Percentiles rank a stretch among this genome's conserved stretches.
Conservation (phyloP, 2,113 vertebrate genomes). For the Donacobius atricapilla region DNA sequence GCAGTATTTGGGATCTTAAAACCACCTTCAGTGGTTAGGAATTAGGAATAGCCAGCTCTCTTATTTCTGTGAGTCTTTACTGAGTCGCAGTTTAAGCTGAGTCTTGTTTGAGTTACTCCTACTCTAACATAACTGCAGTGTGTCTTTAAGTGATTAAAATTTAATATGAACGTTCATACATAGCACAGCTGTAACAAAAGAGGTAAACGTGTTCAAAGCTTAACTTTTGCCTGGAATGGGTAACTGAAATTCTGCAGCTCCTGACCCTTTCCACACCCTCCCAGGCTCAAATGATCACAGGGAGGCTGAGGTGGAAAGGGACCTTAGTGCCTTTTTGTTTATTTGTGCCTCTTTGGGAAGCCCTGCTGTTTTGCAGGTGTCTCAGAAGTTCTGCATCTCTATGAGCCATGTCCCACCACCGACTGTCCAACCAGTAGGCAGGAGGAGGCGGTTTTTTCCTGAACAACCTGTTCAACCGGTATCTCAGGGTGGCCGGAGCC, state of each 20-base stretch:
- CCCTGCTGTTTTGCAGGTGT: background rate
- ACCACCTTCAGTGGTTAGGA: background rate
- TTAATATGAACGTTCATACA: background rate
- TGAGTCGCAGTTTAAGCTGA: background rate
- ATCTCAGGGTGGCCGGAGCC: background rate
- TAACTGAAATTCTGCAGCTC: background rate
- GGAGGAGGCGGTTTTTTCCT: background rate
- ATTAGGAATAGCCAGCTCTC: background rate
- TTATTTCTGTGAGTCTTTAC: background rate
- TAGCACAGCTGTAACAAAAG: background rate
- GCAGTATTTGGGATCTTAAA: background rate
- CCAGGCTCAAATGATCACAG: background rate
- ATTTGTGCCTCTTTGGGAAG: background rate
- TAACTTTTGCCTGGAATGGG: background rate
- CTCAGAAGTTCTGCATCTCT: background rate
- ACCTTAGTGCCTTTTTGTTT: background rate
- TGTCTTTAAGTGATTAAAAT: conserved; percentile 47
- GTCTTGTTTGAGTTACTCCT: background rate
- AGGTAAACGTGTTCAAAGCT: background rate
- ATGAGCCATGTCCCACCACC: background rate
- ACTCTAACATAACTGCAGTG: background rate
- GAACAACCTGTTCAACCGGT: background rate
- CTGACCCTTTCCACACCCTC: background rate
- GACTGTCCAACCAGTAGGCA: background rate
- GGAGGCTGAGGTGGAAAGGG: background rate